Conservation (phyloP, 2,888 invertebrate genomes). For the Tetragonula carbonaria region DNA sequence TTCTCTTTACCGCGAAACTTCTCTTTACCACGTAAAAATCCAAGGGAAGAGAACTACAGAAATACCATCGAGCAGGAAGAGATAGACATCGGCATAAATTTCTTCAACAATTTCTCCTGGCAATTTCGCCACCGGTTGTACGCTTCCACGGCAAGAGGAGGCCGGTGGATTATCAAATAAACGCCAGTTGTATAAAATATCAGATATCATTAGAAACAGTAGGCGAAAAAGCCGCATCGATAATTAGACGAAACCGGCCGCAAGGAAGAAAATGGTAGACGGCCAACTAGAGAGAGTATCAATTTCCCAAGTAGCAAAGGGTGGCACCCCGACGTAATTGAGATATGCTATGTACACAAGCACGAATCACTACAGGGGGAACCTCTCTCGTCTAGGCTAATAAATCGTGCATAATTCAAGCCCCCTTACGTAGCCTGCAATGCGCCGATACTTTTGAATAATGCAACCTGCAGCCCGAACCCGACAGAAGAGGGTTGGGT, state of each 20-base stretch:
- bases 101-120: neutral
- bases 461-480: slow-evolving; percentile 59
- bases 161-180: neutral
- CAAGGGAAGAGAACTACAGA: neutral
- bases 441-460: slow-evolving; percentile 71
- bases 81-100: slow-evolving; percentile 19
- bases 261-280: neutral
- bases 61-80: neutral
- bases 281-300: slow-evolving; percentile 23
- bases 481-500: slow-evolving; percentile 20
- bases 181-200: neutral
- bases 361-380: slow-evolving; percentile 46
- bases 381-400: slow-evolving; percentile 49
- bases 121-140: neutral
- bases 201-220: neutral
- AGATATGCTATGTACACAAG: slow-evolving; percentile 53
- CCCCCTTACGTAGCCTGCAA: slow-evolving; percentile 55
- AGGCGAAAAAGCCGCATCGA: neutral
- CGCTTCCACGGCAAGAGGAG: neutral
- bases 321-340: slow-evolving; percentile 40
- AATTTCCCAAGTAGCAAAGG: slow-evolving; percentile 35
- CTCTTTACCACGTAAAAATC: neutral
- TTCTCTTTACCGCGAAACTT: no score
- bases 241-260: slow-evolving; percentile 3
- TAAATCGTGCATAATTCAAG: slow-evolving; percentile 65